Base-by-base conservation (phyloP, 2,888 invertebrate genomes). In the Agonopterix alstromeriana region DNA sequence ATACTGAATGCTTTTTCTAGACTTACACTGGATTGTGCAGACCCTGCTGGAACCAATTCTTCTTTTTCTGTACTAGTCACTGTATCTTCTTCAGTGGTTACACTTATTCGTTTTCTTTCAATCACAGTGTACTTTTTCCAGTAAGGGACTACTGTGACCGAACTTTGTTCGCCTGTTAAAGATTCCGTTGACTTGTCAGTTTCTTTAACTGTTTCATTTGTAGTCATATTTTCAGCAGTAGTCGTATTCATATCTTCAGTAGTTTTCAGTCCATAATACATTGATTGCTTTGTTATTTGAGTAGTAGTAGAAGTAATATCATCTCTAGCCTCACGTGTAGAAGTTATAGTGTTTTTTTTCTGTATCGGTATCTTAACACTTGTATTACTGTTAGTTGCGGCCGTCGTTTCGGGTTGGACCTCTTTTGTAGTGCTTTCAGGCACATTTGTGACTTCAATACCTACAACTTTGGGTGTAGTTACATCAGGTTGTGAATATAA, bases 101-200 rank as follows among this genome's bases (percentile, higher is more conserved):
- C 27, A 27, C 27, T 27, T 27, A 53, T 58, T 27, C 57, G 60
- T 56, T 70, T 73, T 57, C 75, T 67, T 36, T 71, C 68, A 51
- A 77, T 73, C 0, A 53, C 63, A 42, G 64, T 71, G 50, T 77
- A 75, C 49, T 67, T 71, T 56, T 71, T 73, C 72, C 71, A 62
- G 27, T 55, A 49, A 9, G 70, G 65, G 27, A 55, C 53, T 12
- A 50, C 27, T 27, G 27, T 27, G 7, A 7, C 27, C 27, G 27
- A 27, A 27, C 27, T 56, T 7, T 51, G 49, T 42, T 46, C 50
- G 7, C 47, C 47, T 35, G 47, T 49, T 45, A 53, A 27, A 38
- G n/a, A 17, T 35, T 47, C 27, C 46, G 45, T 35, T 10, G 12
- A 9, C 14, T n/a, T 8, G 10, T 38, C 36, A 14, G 2, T n/a